A percentile compares a stretch with the other conserved stretches of the same genome.
Evolutionary conservation across 2,113 vertebrate species (phyloP).

Genomic region (Calyptomena viridis): DNA sequence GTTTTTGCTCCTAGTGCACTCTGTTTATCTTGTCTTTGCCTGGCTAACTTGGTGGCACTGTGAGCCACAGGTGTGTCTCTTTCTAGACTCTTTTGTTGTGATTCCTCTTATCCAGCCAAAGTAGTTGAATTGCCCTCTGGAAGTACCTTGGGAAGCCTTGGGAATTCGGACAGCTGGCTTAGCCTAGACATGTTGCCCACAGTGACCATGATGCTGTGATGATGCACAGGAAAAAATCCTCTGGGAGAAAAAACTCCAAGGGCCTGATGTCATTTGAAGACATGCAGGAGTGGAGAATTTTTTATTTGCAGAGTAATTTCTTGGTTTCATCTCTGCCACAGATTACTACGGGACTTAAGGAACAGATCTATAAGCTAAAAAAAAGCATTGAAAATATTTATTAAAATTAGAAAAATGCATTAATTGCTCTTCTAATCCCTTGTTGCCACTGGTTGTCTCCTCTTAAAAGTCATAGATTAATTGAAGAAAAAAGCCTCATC

Average conservation of each 20-base stretch:
- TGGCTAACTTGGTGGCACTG: background rate
- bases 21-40: background rate
- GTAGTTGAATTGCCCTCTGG: background rate
- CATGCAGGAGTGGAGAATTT: background rate
- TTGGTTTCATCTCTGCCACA: background rate
- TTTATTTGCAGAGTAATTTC: background rate
- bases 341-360: background rate
- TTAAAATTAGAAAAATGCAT: background rate
- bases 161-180: background rate
- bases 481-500: background rate
- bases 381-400: background rate
- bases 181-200: background rate
- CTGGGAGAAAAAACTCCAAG: fast-evolving
- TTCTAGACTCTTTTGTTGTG: background rate
- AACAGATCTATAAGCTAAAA: background rate
- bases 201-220: background rate
- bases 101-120: background rate
- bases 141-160: background rate
- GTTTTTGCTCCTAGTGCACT: background rate
- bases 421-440: background rate
- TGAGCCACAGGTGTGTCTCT: background rate
- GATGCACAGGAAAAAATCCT: background rate
- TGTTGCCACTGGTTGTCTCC: background rate
- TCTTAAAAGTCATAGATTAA: background rate
- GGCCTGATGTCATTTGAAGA: background rate